Evolutionary conservation across 2,797 vertebrate species (phyloP).

Genomic region (Eulemur mongoz): DNA sequence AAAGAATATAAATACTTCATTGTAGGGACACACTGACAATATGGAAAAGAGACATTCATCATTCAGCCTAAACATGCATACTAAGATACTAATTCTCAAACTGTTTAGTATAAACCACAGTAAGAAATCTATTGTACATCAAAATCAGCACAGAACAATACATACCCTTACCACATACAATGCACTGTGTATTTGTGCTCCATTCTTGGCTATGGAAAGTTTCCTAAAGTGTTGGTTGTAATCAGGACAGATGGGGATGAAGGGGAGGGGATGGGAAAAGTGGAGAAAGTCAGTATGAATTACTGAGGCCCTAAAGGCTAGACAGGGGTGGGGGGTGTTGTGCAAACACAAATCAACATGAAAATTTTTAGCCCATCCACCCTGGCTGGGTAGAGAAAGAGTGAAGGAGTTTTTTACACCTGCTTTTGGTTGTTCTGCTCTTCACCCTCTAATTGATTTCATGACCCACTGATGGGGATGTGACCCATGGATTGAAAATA

Average conservation of each 20-base stretch:
- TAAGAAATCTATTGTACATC: not conserved
- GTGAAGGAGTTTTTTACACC: not conserved
- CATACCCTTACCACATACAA: not conserved
- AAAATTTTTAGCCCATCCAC: not conserved
- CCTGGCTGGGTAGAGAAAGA: not conserved
- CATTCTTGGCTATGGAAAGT: not conserved
- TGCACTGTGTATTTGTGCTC: not conserved
- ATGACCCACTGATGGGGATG: not conserved
- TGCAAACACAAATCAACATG: not conserved
- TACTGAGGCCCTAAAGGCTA: not conserved
- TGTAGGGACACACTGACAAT: not conserved
- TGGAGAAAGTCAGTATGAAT: not conserved
- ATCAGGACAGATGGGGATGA: not conserved
- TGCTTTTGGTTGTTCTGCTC: not conserved
- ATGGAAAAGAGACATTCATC: not conserved
- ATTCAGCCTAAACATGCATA: not conserved
- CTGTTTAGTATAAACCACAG: not conserved
- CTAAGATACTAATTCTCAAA: not conserved
- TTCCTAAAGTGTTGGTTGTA: not conserved
- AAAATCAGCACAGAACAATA: not conserved
- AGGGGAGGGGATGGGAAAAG: not conserved
- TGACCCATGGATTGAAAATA: not conserved
- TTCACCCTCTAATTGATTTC: not conserved
- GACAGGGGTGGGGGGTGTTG: not conserved
- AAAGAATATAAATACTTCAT: constrained; percentile 12